Evolutionary conservation across 2,888 invertebrate species (phyloP), one percentile per base, ranked within the genome.

Genomic region (Resseliella maxima): DNA sequence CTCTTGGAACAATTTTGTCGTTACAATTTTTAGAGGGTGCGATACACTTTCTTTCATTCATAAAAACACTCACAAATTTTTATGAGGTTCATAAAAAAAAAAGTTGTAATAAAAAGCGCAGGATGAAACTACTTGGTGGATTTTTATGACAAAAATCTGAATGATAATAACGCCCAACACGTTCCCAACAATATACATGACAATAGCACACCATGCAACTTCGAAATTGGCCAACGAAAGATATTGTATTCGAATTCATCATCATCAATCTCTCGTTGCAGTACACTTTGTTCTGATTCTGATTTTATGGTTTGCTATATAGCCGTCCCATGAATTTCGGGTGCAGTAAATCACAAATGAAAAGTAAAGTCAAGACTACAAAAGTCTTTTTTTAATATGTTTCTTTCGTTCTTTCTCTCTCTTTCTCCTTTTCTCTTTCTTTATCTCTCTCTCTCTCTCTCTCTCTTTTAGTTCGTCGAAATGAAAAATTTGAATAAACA

Each of bases 101-200:
- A 72, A 72, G 31, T 15, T 31, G n/a, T 72, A 31, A 72, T 12
- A 72, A 72, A 27, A 59, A n/a, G 41, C n/a, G 12, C 41, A 41
- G 31, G 72, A 72, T 72, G 72, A 72, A 72, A 72, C 72, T 72
- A 72, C 72, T 72, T 72, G 1, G 6, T 72, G 72, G 10, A 72
- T 72, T 72, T 72, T 72, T 72, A 72, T 31, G 72, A 72, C 72
- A 12, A 27, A 72, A 72, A 72, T 72, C 72, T 72, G 72, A 72
- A 72, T 72, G 31, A 72, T 31, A 72, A 72, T 72, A 72, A 72
- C 72, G 31, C 72, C 72, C 35, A 72, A n/a, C 72, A 72, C 72
- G 31, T 72, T 3, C 10, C 35, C 3, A 10, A 72, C 72, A 72
- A 72, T 72, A 72, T 31, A 72, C 72, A 72, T 72, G 72, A 72